Base-by-base conservation (phyloP, 2,113 vertebrate genomes). In the Boulengeromyrus knoepffleri region DNA sequence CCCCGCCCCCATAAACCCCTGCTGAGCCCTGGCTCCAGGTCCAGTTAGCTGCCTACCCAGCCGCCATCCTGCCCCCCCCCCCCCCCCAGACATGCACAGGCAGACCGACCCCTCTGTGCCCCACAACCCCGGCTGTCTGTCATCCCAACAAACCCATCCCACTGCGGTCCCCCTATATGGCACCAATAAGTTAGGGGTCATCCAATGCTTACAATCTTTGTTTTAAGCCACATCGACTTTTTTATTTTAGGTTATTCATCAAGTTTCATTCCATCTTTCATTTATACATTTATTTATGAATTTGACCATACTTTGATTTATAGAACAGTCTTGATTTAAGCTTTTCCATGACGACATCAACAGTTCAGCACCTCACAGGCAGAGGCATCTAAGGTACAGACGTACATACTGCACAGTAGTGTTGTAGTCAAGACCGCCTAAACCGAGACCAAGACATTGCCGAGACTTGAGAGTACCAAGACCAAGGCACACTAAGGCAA, bases 11-110 rank as follows among this genome's bases (percentile, higher is more conserved):
- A 46, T 21, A 39, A 19, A 84, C 39, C 80, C 80, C 80, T 46
- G 45, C 80, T 84, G 80, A 84, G 80, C 42, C 39, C 39, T 46
- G 80, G 80, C 80, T 84, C 80, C 80, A 84, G 80, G 80, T 42
- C 42, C 39, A 84, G 80, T 84, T 84, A 84, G 39, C 70, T 83
- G 39, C 36, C 77, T 46, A 8, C 42, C 36, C 39, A 6, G 17
- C 77, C 39, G 77, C 36, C 77, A 83, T 83, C 77, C 39, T 36
- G 15, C 27, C 31, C 66, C 62, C 62, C 0, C 31, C 1, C 66
- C 70, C 70, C 31, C 13, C 17, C 8, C 77, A 83, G 42, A 84
- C 19, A 7, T 42, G 19, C 80, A 46, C 80, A 85, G 39, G 21
- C 80, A 85, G 21, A 24, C 45, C 8, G 45, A 45, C 83, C 39